phyloP scores from a whole-genome alignment of 2,888 invertebrate species.

The Entomobrya proxima region DNA sequence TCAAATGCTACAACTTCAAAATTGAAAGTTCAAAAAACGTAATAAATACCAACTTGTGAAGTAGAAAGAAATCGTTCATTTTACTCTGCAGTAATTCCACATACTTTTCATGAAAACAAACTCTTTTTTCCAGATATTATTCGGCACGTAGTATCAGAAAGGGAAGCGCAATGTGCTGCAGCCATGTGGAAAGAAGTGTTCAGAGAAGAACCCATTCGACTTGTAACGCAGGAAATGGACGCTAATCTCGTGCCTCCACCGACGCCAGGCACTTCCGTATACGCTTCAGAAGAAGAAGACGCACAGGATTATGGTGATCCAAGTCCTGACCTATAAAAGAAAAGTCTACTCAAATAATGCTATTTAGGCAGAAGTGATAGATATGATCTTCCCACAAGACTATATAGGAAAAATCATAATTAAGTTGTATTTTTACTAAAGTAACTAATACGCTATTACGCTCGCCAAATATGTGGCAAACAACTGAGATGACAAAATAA shows the following conservation, averaged over 20 bases:
- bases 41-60: neutral
- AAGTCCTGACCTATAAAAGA: neutral
- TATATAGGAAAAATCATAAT: no score
- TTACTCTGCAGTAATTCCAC: no score
- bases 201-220: conserved; percentile 44
- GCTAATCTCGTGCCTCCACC: conserved; percentile 53
- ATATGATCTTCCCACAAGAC: no score
- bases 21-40: neutral
- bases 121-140: conserved; percentile 43
- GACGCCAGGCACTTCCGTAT: conserved; percentile 48
- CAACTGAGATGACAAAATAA: neutral
- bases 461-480: no score
- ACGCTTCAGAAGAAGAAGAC: conserved; percentile 48
- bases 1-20: neutral
- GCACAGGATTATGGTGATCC: neutral
- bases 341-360: no score
- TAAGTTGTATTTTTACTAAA: no score
- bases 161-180: conserved; percentile 58
- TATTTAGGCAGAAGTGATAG: no score
- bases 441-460: no score
- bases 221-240: neutral
- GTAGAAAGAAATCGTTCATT: neutral
- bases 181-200: conserved; percentile 58
- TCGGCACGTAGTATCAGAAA: conserved; percentile 35
- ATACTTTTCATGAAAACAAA: neutral